Conservation (phyloP, 1,140 invertebrate genomes). For the Physella acuta region DNA sequence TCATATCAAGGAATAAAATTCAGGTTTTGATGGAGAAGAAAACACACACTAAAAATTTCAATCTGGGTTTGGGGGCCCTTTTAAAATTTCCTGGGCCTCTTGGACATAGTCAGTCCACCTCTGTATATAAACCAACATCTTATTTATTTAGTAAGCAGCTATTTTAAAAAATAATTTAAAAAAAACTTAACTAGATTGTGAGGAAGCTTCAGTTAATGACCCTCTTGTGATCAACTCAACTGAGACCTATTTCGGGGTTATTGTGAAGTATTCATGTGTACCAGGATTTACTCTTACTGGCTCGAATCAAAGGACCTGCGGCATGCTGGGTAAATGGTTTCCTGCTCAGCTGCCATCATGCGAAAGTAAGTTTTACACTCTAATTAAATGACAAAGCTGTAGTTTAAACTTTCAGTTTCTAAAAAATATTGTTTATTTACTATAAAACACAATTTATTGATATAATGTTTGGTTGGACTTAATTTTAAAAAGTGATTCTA, state of each 20-base stretch:
- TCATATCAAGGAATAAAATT: too few relatives aligned
- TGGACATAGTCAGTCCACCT: too few relatives aligned
- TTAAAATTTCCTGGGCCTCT: too few relatives aligned
- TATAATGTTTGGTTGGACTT: background rate
- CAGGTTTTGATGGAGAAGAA: too few relatives aligned
- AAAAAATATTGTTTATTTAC: too few relatives aligned
- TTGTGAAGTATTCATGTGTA: background rate
- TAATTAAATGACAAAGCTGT: background rate
- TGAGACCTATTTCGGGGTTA: constrained; percentile 5
- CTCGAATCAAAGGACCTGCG: background rate
- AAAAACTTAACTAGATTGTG: constrained; percentile 15
- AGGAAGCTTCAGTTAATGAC: too few relatives aligned
- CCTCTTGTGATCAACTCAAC: background rate
- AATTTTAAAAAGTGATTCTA: background rate
- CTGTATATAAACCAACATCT: too few relatives aligned
- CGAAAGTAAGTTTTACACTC: background rate
- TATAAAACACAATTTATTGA: too few relatives aligned
- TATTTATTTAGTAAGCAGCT: too few relatives aligned
- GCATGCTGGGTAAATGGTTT: constrained; percentile 3
- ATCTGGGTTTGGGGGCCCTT: too few relatives aligned
- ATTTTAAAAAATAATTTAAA: too few relatives aligned
- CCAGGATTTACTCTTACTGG: background rate
- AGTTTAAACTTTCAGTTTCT: background rate
- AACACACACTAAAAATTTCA: too few relatives aligned
- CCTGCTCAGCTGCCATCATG: constrained; percentile 1